Percentiles rank a stretch among this genome's conserved stretches.
phyloP scores from a whole-genome alignment of 2,797 vertebrate genomes.

The Neomorphus geoffroyi region DNA sequence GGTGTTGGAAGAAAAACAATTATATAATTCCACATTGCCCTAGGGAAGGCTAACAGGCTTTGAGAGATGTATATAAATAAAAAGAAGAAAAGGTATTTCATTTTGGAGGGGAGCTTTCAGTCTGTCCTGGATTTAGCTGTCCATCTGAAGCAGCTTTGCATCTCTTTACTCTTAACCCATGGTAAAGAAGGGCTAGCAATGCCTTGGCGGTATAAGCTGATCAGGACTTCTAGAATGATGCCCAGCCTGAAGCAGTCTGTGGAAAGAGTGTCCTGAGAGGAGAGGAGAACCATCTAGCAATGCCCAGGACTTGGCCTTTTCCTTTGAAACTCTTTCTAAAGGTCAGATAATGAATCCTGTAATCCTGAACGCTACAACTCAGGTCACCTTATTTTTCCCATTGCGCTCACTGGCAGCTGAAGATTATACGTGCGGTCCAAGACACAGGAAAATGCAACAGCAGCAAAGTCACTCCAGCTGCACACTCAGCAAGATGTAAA shows the following conservation, averaged over 20 bases:
- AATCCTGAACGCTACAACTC: neutral
- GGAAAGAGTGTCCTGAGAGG: neutral
- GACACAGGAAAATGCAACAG: fast-evolving
- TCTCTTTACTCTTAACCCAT: neutral
- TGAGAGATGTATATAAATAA: neutral
- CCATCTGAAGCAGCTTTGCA: neutral
- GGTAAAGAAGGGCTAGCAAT: neutral
- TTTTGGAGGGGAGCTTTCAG: neutral
- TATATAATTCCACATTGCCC: neutral
- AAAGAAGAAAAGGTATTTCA: fast-evolving
- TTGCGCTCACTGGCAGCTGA: neutral
- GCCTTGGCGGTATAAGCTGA: too few relatives aligned
- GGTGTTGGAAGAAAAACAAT: neutral
- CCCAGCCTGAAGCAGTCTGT: neutral
- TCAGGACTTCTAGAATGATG: neutral
- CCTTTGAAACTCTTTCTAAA: neutral
- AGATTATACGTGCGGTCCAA: neutral
- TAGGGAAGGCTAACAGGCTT: neutral
- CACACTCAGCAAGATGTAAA: neutral
- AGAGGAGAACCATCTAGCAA: neutral
- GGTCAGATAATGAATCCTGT: neutral
- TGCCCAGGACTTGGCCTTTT: neutral
- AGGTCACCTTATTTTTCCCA: neutral
- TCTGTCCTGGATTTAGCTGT: neutral
- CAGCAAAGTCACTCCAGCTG: neutral